Evolutionary conservation across 2,113 vertebrate species (phyloP).

Genomic region (Arvicanthis niloticus): DNA sequence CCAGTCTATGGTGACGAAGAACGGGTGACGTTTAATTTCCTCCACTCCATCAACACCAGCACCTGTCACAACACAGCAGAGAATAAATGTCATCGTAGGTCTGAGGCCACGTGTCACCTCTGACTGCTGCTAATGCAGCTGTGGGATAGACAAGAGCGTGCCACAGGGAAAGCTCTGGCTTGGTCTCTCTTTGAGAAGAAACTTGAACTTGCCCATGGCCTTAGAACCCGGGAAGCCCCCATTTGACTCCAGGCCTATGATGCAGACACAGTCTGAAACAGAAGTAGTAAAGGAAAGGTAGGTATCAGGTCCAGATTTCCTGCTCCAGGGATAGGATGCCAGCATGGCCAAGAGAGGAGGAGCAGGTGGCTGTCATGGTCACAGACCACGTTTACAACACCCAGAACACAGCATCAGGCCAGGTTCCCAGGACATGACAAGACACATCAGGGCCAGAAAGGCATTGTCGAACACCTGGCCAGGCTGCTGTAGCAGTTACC

Average conservation of each 20-base stretch:
- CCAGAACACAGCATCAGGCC: neutral
- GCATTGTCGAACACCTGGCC: rapidly evolving
- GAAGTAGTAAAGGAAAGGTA: neutral
- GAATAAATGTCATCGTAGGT: neutral
- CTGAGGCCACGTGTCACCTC: neutral
- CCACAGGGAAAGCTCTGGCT: rapidly evolving
- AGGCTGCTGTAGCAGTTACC: neutral
- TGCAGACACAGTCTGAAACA: rapidly evolving
- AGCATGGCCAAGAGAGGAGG: neutral
- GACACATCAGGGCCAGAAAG: rapidly evolving
- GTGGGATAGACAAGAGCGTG: rapidly evolving
- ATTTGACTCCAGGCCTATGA: neutral
- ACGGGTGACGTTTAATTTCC: slow-evolving; percentile 96
- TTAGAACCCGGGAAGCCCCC: no score
- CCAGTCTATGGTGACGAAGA: slow-evolving; percentile 96
- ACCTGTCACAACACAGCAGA: slow-evolving; percentile 85
- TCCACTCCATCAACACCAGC: slow-evolving; percentile 96
- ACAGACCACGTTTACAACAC: no score
- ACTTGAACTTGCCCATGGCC: rapidly evolving
- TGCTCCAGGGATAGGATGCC: neutral
- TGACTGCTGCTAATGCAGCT: rapidly evolving
- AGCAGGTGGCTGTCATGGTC: neutral
- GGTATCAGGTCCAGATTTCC: rapidly evolving
- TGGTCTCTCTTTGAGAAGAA: neutral
- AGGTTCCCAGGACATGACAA: neutral